These are phyloP conservation scores for Clostera curtula DNA, from an alignment of 2,888 invertebrate genomes.

Conservation along the genomic window DNA sequence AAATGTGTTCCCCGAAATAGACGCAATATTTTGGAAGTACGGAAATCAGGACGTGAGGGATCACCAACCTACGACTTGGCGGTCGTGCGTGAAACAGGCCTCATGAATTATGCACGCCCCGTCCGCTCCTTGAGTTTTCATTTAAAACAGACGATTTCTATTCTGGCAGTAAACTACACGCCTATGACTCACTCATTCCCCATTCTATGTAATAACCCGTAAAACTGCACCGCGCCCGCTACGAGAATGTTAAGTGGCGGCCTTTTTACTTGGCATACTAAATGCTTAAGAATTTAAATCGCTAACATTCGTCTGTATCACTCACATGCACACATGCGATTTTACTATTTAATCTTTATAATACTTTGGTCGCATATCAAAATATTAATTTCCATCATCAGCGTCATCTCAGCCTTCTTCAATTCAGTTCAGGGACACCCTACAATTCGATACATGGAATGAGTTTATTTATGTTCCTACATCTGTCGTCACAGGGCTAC, in stretches of 20 bases:
- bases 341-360: slow-evolving; percentile 1
- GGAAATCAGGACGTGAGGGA: slow-evolving; percentile 3
- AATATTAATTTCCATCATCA: too few relatives aligned
- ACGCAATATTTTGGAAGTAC: too few relatives aligned
- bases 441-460: too few relatives aligned
- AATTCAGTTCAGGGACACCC: too few relatives aligned
- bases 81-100: slow-evolving; percentile 52
- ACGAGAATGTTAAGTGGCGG: slow-evolving; percentile 59
- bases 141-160: slow-evolving; percentile 72
- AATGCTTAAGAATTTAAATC: slow-evolving; percentile 21
- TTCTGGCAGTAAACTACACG: slow-evolving; percentile 67
- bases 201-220: slow-evolving; percentile 68
- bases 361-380: too few relatives aligned
- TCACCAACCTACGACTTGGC: slow-evolving; percentile 20
- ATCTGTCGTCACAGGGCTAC: too few relatives aligned
- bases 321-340: slow-evolving; percentile 9
- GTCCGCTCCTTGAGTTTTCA: slow-evolving; percentile 69
- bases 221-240: slow-evolving; percentile 60
- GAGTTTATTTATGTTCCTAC: too few relatives aligned
- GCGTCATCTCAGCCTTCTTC: too few relatives aligned
- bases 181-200: slow-evolving; percentile 70
- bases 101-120: slow-evolving; percentile 69
- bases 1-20: too few relatives aligned
- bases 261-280: slow-evolving; percentile 46
- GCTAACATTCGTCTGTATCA: slow-evolving; percentile 8